Percentiles rank a stretch among this genome's conserved stretches.
These are phyloP conservation scores for Stegodyphus mimosarum DNA, from an alignment of 1,140 invertebrate species.

Conservation along the genomic window DNA sequence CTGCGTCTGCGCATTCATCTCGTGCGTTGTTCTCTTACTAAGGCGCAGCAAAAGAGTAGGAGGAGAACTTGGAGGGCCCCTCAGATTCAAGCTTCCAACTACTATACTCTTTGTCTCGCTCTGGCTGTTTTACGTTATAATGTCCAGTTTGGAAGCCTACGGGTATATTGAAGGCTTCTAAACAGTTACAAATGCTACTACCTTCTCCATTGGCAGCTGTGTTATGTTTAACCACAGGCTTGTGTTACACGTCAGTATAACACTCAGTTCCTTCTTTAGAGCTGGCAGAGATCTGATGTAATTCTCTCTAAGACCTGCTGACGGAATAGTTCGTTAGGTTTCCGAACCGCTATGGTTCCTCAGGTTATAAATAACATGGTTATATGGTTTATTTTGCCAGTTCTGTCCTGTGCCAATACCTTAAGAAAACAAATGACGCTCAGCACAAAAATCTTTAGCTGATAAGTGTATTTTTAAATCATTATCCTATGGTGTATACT, in stretches of 20 bases:
- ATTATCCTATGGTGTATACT: constrained; percentile 40
- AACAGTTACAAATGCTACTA: neutral
- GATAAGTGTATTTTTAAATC: constrained; percentile 44
- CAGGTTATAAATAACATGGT: constrained; percentile 2
- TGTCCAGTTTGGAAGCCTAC: constrained; percentile 94
- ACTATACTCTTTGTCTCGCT: constrained; percentile 82
- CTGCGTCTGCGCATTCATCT: constrained; percentile 70
- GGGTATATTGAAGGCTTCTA: constrained; percentile 70
- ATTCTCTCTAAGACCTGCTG: neutral
- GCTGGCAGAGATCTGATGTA: constrained; percentile 6
- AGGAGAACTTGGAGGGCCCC: constrained; percentile 93
- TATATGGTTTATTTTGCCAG: constrained; percentile 30
- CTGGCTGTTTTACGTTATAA: constrained; percentile 91
- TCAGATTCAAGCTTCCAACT: constrained; percentile 79
- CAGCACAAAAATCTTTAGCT: constrained; percentile 48
- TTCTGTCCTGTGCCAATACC: constrained; percentile 49
- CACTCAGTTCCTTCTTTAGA: constrained; percentile 45
- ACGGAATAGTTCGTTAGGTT: constrained; percentile 25
- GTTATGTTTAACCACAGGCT: constrained; percentile 8
- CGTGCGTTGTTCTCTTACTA: constrained; percentile 78
- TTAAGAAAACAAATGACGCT: constrained; percentile 20
- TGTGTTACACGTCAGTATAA: constrained; percentile 21
- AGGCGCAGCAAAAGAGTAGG: constrained; percentile 82
- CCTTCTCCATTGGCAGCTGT: neutral
- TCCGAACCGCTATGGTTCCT: constrained; percentile 26